Evolutionary conservation across 2,888 invertebrate species (phyloP), one percentile per base, ranked within the genome.

Genomic region (Drosophila testacea): DNA sequence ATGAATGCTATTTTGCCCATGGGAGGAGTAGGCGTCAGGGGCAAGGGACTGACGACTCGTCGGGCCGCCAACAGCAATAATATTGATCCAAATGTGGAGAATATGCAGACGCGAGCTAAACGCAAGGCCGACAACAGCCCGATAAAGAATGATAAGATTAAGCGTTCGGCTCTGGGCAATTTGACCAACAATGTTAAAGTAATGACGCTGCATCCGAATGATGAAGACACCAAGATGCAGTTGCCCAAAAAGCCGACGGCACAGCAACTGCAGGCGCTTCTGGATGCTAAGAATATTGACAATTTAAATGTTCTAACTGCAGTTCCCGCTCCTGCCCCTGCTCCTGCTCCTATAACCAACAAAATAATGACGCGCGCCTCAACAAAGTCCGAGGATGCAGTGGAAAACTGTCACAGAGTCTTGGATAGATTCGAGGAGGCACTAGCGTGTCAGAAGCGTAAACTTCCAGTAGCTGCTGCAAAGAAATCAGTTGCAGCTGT

Each of bases 121-220:
- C 94, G 97, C 89, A 97, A 97, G 94, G 97, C 97, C 1, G 95
- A 95, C 47, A 95, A 94, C 74, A 97, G 96, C 63, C 97, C 97
- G 4, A 90, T 95, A 47, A 96, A 96, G 92, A 95, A 96, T 90
- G 95, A 94, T 79, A 94, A 94, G 55, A 94, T 95, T 5, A 97
- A 97, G 92, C 94, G 98, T 85, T 96, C 96, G 44, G 98, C 97
- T 4, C 95, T 98, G 90, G 96, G 96, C 70, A 97, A 98, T 92
- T 95, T 97, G 78, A 97, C 97, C 55, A 97, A 97, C 74, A 92
- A 92, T 77, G 91, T 90, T 7, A 90, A 90, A 64, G 73, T 83
- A 34, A 88, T 87, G 82, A 83, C 88, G 50, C 79, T 86, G 62
- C 83, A 89, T 66, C 77, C 88, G 41, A 68, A 57, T 9, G 91